phyloP scores from a whole-genome alignment of 2,113 vertebrate genomes.

The Hippoglossus stenolepis region DNA sequence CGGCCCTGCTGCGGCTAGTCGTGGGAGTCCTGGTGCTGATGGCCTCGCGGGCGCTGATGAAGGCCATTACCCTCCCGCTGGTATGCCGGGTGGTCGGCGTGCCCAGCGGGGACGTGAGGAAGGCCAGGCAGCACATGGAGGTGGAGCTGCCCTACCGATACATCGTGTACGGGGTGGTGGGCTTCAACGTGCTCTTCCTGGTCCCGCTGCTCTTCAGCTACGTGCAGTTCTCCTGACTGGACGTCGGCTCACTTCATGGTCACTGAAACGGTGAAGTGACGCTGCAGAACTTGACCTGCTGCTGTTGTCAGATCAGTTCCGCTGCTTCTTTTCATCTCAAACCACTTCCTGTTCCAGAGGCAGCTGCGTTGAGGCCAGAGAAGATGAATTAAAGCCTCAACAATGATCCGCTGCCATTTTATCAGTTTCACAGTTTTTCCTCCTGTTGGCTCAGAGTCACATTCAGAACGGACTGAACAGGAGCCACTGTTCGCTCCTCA shows the following conservation, averaged over 20 bases:
- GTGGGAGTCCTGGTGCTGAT: constrained; percentile 88
- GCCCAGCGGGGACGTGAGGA: constrained; percentile 82
- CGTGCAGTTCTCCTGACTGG: constrained; percentile 84
- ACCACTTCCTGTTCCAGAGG: neutral
- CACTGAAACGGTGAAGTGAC: too few species aligned
- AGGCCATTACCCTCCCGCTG: constrained; percentile 89
- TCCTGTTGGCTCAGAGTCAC: constrained; percentile 8
- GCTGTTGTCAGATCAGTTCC: neutral
- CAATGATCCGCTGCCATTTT: neutral
- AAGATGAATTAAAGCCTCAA: constrained; percentile 6
- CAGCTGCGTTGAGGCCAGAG: neutral
- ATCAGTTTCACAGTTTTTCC: neutral
- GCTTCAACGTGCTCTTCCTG: constrained; percentile 89
- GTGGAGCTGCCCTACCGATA: constrained; percentile 98
- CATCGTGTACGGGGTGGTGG: constrained; percentile 90
- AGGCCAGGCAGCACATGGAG: constrained; percentile 92
- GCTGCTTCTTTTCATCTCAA: neutral
- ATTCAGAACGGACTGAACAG: neutral
- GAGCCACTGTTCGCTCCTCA: neutral
- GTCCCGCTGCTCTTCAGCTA: constrained; percentile 87
- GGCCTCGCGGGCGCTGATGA: constrained; percentile 86
- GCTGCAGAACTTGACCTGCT: neutral
- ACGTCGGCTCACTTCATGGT: neutral
- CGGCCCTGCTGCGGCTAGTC: constrained; percentile 81
- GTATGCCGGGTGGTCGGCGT: constrained; percentile 86